A percentile compares a stretch with the other conserved stretches of the same genome.
These are phyloP conservation scores for Sibirionetta formosa DNA, from an alignment of 2,797 vertebrate genomes.

Conservation along the genomic window DNA sequence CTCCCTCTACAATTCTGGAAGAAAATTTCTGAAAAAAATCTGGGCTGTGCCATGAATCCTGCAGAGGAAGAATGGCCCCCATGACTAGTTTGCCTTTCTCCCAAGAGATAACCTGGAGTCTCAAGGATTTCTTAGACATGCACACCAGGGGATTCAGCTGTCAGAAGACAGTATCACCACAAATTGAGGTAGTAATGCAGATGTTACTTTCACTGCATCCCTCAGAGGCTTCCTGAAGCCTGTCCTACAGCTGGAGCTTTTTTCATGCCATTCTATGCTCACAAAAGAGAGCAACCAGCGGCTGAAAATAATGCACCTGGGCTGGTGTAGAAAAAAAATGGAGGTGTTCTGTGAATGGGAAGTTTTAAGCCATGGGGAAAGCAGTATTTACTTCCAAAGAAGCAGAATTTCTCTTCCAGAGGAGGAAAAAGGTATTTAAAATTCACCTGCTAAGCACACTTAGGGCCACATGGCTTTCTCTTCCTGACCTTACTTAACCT, in stretches of 20 bases:
- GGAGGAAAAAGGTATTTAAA: neutral
- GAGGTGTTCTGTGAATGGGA: neutral
- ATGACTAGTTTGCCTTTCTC: neutral
- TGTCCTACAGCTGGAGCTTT: neutral
- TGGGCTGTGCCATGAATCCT: neutral
- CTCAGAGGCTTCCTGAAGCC: neutral
- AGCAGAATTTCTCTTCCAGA: neutral
- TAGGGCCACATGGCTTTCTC: neutral
- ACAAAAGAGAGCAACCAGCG: neutral
- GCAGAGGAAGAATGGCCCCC: neutral
- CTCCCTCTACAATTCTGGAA: neutral
- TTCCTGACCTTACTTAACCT: conserved; percentile 37
- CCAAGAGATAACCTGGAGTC: neutral
- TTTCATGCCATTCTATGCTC: neutral
- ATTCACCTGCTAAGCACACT: conserved; percentile 24
- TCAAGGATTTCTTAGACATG: neutral
- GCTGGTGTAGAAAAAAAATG: neutral
- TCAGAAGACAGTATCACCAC: neutral
- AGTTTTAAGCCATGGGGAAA: neutral
- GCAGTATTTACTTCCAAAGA: neutral
- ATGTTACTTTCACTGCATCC: neutral
- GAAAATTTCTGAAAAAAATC: neutral
- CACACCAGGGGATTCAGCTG: neutral
- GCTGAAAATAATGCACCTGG: neutral
- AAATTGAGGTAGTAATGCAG: neutral